Conservation (phyloP, 2,797 vertebrate species). For the Eutrigla gurnardus region DNA sequence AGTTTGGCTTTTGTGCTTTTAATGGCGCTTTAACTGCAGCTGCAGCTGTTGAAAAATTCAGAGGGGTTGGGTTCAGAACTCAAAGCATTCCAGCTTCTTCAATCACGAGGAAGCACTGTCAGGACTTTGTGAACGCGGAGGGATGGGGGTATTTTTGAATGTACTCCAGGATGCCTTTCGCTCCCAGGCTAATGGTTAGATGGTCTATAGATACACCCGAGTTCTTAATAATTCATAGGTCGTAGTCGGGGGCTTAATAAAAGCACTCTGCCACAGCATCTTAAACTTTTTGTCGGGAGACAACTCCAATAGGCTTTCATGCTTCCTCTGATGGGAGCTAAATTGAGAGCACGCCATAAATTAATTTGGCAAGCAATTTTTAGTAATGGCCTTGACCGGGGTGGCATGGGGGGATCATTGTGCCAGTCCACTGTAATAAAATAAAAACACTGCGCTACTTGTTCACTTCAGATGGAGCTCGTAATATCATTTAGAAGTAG, state of each 20-base stretch:
- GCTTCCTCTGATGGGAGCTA: constrained; percentile 26
- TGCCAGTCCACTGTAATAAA: constrained; percentile 32
- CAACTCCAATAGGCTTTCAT: constrained; percentile 29
- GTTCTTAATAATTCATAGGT: constrained; percentile 83
- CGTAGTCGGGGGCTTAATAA: constrained; percentile 74
- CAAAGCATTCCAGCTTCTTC: constrained; percentile 64
- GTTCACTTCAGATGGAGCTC: neutral
- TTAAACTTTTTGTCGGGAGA: constrained; percentile 53
- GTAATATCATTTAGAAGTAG: constrained; percentile 30
- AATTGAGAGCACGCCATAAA: constrained; percentile 45
- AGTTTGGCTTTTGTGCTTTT: constrained; percentile 65
- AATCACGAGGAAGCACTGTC: constrained; percentile 71
- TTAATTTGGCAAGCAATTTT: constrained; percentile 54
- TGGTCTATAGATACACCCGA: constrained; percentile 80
- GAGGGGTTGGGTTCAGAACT: constrained; percentile 61
- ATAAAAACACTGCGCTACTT: constrained; percentile 22
- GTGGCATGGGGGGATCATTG: constrained; percentile 23
- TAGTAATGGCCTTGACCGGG: constrained; percentile 48
- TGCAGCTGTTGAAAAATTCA: constrained; percentile 78
- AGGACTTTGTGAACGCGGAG: constrained; percentile 51
- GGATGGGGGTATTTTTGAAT: constrained; percentile 69
- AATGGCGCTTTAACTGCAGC: constrained; percentile 73
- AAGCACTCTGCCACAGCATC: constrained; percentile 64
- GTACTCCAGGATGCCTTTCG: constrained; percentile 66
- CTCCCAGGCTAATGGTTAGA: constrained; percentile 82